Conservation (phyloP, 64 coral and sea anemone genomes). For the Montipora cactus region DNA sequence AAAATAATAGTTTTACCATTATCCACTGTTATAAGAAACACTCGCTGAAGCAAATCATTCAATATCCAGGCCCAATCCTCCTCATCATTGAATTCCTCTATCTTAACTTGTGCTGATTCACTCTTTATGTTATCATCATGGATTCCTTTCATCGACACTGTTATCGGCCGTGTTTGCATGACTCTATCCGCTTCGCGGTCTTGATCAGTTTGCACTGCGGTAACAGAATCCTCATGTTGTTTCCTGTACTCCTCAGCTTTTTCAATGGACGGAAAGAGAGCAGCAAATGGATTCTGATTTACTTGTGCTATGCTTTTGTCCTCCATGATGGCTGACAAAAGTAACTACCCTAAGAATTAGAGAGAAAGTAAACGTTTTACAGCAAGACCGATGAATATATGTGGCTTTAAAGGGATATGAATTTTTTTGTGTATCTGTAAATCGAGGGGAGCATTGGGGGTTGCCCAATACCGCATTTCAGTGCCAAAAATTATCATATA, state of each 20-base stretch:
- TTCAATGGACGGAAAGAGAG: slow-evolving; percentile 68
- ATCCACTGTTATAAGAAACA: slow-evolving; percentile 72
- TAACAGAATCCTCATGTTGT: neutral
- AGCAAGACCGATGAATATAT: neutral
- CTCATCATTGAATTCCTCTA: neutral
- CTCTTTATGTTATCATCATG: neutral
- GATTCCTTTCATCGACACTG: neutral
- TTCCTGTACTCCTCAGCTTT: slow-evolving; percentile 70
- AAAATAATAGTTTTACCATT: slow-evolving; percentile 14
- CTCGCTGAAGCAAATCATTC: slow-evolving; percentile 75
- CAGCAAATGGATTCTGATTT: slow-evolving; percentile 74
- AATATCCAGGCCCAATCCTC: slow-evolving; percentile 33
- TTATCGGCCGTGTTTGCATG: neutral
- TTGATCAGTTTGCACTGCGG: neutral
- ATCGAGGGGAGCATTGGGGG: too few relatives aligned
- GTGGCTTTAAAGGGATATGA: too few relatives aligned
- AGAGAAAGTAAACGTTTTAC: neutral
- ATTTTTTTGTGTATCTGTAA: too few relatives aligned
- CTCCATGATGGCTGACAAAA: neutral
- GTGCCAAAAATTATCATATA: too few relatives aligned
- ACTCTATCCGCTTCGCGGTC: neutral
- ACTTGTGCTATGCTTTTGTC: neutral
- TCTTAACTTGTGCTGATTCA: neutral
- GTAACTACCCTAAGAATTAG: neutral
- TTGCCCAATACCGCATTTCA: too few relatives aligned